phyloP scores from a whole-genome alignment of 1,140 invertebrate genomes.

The Phortica variegata region DNA sequence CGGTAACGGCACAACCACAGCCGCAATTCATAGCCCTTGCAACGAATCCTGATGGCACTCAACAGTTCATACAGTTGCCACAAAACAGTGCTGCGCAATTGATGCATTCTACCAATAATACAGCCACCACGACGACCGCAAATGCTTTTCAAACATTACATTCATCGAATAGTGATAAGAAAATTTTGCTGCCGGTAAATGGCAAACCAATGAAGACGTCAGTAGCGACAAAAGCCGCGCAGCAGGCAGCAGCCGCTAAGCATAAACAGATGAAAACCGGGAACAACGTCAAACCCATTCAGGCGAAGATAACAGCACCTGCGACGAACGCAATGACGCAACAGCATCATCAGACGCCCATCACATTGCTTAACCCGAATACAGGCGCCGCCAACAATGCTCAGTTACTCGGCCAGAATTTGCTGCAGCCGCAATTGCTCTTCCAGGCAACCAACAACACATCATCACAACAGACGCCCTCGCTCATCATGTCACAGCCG shows the following conservation, averaged over 20 bases:
- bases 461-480: slow-evolving; percentile 26
- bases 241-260: slow-evolving; percentile 40
- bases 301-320: slow-evolving; percentile 34
- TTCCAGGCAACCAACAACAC: slow-evolving; percentile 30
- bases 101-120: slow-evolving; percentile 6
- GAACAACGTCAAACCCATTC: slow-evolving; percentile 44
- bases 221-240: slow-evolving; percentile 40
- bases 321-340: slow-evolving; percentile 18
- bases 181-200: slow-evolving; percentile 37
- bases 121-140: slow-evolving; percentile 17
- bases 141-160: slow-evolving; percentile 44
- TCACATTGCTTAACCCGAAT: slow-evolving; percentile 15
- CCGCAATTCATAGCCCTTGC: slow-evolving; percentile 45
- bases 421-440: slow-evolving; percentile 41
- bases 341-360: slow-evolving; percentile 24
- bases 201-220: slow-evolving; percentile 37
- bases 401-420: slow-evolving; percentile 42
- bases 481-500: slow-evolving; percentile 41
- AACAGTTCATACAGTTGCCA: slow-evolving; percentile 49
- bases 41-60: slow-evolving; percentile 47
- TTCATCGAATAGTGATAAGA: slow-evolving; percentile 48
- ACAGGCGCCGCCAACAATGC: slow-evolving; percentile 10
- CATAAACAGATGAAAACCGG: slow-evolving; percentile 41
- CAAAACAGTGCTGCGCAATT: slow-evolving; percentile 18
- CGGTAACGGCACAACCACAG: slow-evolving; percentile 24